A percentile compares a stretch with the other conserved stretches of the same genome.
Conservation (phyloP, 1,140 invertebrate genomes). For the Hesperophylax magnus region DNA sequence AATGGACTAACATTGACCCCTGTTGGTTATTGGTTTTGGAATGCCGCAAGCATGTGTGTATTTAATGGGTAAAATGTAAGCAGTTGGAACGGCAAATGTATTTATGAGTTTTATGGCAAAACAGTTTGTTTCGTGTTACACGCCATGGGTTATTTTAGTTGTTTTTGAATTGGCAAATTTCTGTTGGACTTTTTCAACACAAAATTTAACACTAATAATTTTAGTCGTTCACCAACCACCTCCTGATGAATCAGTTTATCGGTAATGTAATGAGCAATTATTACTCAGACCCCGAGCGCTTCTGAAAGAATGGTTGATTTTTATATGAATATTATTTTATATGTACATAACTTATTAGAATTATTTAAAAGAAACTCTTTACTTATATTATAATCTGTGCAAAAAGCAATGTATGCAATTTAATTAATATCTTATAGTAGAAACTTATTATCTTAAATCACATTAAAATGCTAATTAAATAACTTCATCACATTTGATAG, state of each 20-base stretch:
- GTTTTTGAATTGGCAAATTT: slow-evolving; percentile 16
- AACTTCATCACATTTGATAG: background rate
- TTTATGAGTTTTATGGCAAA: slow-evolving; percentile 38
- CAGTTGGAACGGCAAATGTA: slow-evolving; percentile 1
- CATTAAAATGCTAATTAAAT: background rate
- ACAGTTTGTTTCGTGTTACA: slow-evolving; percentile 49
- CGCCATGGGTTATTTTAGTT: slow-evolving; percentile 17
- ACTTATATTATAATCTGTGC: too few relatives aligned
- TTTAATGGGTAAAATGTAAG: background rate
- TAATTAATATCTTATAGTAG: too few relatives aligned
- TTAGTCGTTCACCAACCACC: background rate
- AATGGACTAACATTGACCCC: background rate
- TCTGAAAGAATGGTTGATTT: too few relatives aligned
- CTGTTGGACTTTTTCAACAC: slow-evolving; percentile 8
- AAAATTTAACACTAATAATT: slow-evolving; percentile 12
- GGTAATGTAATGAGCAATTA: background rate
- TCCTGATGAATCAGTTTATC: background rate
- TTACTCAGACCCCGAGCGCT: too few relatives aligned
- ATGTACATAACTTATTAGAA: too few relatives aligned
- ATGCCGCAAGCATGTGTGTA: slow-evolving; percentile 4
- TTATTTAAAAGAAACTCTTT: too few relatives aligned
- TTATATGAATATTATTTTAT: too few relatives aligned
- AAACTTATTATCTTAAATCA: too few relatives aligned
- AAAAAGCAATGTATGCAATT: too few relatives aligned
- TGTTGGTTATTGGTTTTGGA: background rate